These are phyloP conservation scores for Sorex maritimensis DNA, from an alignment of 2,797 vertebrate species.

Conservation along the genomic window DNA sequence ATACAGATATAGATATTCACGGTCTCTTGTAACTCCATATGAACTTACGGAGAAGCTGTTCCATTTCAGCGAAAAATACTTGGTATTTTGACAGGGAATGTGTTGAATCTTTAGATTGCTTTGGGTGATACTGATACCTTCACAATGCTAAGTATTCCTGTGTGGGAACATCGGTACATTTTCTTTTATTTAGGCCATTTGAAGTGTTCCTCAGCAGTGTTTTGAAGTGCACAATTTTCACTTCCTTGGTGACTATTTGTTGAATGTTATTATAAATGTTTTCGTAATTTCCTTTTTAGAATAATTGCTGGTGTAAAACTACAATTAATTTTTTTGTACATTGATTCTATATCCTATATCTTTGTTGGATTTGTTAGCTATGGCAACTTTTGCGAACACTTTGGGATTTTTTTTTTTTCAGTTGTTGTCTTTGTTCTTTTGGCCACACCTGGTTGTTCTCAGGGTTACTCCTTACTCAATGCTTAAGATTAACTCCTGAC, in stretches of 20 bases:
- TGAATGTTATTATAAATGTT: too few species aligned
- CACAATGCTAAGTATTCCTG: not conserved
- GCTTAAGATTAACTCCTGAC: too few species aligned
- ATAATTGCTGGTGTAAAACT: too few species aligned
- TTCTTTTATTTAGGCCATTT: not conserved
- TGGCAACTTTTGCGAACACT: not conserved
- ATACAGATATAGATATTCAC: not conserved
- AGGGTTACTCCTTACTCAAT: too few species aligned
- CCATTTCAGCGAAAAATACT: not conserved
- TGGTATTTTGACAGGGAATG: not conserved
- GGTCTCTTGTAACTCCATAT: not conserved
- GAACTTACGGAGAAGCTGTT: not conserved
- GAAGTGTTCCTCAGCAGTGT: not conserved
- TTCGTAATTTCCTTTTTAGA: too few species aligned
- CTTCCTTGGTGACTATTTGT: not conserved
- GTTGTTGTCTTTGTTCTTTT: too few species aligned
- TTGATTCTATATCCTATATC: not conserved
- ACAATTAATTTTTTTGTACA: too few species aligned
- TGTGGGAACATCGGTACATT: not conserved
- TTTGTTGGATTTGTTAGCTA: not conserved
- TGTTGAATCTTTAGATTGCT: not conserved
- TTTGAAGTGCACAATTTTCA: not conserved
- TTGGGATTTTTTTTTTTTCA: not conserved
- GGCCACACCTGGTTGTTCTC: too few species aligned
- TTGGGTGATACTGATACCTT: not conserved